Evolutionary conservation across 2,888 invertebrate species (phyloP), one percentile per base, ranked within the genome.

Genomic region (Ochlodes sylvanus): DNA sequence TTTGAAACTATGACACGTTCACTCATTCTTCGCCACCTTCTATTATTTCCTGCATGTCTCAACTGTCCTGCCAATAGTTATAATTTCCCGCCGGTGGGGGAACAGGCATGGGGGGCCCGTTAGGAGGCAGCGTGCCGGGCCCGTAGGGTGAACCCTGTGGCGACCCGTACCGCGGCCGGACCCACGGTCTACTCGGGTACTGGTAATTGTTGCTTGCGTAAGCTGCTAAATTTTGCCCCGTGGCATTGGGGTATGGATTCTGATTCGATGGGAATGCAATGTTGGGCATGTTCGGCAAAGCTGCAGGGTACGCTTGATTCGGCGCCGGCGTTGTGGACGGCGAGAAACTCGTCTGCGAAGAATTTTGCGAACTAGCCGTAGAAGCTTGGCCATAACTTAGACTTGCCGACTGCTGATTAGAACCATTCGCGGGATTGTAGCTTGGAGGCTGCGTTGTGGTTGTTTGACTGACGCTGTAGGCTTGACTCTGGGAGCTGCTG

Each of bases 31-130:
- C 60, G 19, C 41, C 57, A 19, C 34, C 54, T 68, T 75, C 75
- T 50, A 76, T 70, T 21, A 86, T 76, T 75, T 71, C 79, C 70
- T 88, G 85, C 63, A 81, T 75, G 57, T 88, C 87, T 92, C 91
- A 92, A 85, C 90, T 91, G 68, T 93, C 92, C 80, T 88, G 92
- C 92, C 92, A 93, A 68, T 92, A 93, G 74, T 90, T 92, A 55
- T 90, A 92, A 78, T 87, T 92, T 12, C 84, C 85, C 0, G 88
- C 70, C 0, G 92, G 91, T 0, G 92, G 92, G 0, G 92, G 90
- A 0, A 89, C 89, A 0, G 91, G 83, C 87, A 90, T 84, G 0
- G 89, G 89, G 0, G 88, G 82, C 0, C 83, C 89, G 41, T 77
- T 81, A 0, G 86, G 82, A 2, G 85, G 84, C 0, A 83, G 86